A percentile compares a stretch with the other conserved stretches of the same genome.
Evolutionary conservation across 2,888 invertebrate genomes (phyloP).

Genomic region (Macroteleia sp.): DNA sequence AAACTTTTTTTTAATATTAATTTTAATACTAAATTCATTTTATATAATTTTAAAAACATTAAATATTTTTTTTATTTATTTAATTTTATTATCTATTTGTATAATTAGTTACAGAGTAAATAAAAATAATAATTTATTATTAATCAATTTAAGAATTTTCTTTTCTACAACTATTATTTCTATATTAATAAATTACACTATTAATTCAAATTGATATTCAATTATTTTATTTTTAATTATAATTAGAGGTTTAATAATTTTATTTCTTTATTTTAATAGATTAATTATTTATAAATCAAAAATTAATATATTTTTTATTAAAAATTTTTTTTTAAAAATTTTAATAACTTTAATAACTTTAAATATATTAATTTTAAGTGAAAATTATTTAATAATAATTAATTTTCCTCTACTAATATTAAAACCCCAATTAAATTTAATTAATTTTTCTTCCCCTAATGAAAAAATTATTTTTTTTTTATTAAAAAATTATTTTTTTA

Average conservation of each 20-base stretch:
- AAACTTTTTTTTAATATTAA: conserved; percentile 76
- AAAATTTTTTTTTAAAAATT: background rate
- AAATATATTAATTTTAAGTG: too few species aligned
- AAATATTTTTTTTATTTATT: conserved; percentile 82
- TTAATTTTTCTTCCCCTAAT: too few species aligned
- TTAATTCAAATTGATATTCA: conserved; percentile 85
- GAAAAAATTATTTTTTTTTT: too few species aligned
- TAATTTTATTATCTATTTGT: too few species aligned
- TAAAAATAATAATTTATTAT: conserved; percentile 2
- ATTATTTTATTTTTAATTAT: conserved; percentile 87
- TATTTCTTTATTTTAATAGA: conserved; percentile 88
- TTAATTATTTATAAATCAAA: conserved; percentile 51
- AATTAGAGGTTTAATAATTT: conserved; percentile 87
- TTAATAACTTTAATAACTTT: too few species aligned
- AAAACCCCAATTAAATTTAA: too few species aligned
- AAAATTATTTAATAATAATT: too few species aligned
- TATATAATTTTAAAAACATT: conserved; percentile 70
- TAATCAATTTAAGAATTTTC: conserved; percentile 80
- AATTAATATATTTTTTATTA: conserved; percentile 27
- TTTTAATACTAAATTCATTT: conserved; percentile 81
- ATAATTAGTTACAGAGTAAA: too few species aligned
- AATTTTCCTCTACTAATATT: too few species aligned
- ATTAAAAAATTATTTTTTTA: too few species aligned
- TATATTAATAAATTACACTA: conserved; percentile 84
- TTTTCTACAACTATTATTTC: conserved; percentile 84